Evolutionary conservation across 1,140 invertebrate genomes (phyloP).

Genomic region (Stratiolaelaps scimitus): DNA sequence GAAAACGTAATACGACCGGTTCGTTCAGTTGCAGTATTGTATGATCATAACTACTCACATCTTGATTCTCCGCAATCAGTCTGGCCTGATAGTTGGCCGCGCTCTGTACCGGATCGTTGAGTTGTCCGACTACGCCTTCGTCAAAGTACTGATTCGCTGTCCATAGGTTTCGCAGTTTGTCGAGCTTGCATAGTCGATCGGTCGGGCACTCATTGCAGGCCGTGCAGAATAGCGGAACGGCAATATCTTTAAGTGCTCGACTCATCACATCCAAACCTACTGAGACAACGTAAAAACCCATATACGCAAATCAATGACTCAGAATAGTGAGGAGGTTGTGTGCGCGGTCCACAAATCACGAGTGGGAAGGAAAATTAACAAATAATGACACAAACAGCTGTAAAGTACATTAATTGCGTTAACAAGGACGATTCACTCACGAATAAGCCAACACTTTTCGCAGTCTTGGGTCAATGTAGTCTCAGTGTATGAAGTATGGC

Average conservation of each 20-base stretch:
- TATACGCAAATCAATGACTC: too few relatives aligned
- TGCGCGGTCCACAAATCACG: too few relatives aligned
- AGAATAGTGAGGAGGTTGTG: too few relatives aligned
- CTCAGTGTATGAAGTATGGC: background rate
- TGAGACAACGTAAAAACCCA: too few relatives aligned
- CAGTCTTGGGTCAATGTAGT: too few relatives aligned
- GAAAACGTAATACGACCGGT: too few relatives aligned
- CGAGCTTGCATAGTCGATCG: slow-evolving; percentile 74
- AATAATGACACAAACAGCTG: too few relatives aligned
- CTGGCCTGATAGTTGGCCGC: slow-evolving; percentile 37
- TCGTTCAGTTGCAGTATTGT: too few relatives aligned
- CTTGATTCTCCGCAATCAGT: slow-evolving; percentile 1
- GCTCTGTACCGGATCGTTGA: slow-evolving; percentile 41
- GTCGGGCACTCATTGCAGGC: slow-evolving; percentile 62
- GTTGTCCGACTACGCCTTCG: slow-evolving; percentile 58
- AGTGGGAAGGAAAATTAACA: too few relatives aligned
- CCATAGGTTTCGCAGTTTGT: slow-evolving; percentile 83
- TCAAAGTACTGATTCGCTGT: slow-evolving; percentile 92
- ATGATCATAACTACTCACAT: background rate
- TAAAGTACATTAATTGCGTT: too few relatives aligned
- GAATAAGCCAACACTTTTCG: too few relatives aligned
- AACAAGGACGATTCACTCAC: too few relatives aligned
- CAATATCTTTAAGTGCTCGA: slow-evolving; percentile 75
- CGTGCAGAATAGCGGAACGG: slow-evolving; percentile 92
- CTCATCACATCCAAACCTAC: slow-evolving; percentile 86